Base-by-base conservation (phyloP, 92 coral and sea anemone species). In the Porites rus region DNA sequence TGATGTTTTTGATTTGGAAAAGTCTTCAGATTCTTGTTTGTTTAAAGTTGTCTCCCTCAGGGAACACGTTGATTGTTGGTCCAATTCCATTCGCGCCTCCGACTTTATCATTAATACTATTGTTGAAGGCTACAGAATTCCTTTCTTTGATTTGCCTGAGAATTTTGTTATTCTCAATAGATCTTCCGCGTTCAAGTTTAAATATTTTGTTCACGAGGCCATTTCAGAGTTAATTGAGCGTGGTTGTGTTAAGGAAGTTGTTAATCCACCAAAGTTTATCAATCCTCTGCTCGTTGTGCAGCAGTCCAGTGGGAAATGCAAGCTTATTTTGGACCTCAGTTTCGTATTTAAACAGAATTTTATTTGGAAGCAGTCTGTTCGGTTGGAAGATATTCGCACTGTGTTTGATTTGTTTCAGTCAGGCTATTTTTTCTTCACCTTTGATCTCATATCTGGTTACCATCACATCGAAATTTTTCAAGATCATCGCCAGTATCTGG, bases 131-230 rank as follows among this genome's bases (percentile, higher is more conserved):
- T 28, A 28, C 3, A 28, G 31, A 28, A 28, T 28, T 28, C 31
- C 31, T 28, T 28, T 28, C 31, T 28, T 28, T 28, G 31, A 28
- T 28, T 2, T 28, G 4, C 31, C 31, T 28, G 31, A 28, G 31
- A 28, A 28, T 28, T 28, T 28, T 28, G 31, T 28, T 81, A 87
- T 87, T 80, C 70, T 77, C 22, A 87, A 81, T 66, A 22, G 87
- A 64, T 65, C 86, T 69, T 74, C 87, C 24, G 76, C 91, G 1
- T 87, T 87, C 64, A 87, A 74, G 61, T 87, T 80, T 73, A 80
- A 81, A 74, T 87, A 87, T 71, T 87, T 80, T 74, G 91, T 88
- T 10, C 22, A 65, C 22, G 76, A 88, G 58, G 91, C 87, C 67
- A 76, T 88, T 80, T 72, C 65, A 22, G 91, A 88, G 51, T 80